These are phyloP conservation scores for Crotalus horridus DNA, from an alignment of 2,113 vertebrate genomes.

Conservation along the genomic window DNA sequence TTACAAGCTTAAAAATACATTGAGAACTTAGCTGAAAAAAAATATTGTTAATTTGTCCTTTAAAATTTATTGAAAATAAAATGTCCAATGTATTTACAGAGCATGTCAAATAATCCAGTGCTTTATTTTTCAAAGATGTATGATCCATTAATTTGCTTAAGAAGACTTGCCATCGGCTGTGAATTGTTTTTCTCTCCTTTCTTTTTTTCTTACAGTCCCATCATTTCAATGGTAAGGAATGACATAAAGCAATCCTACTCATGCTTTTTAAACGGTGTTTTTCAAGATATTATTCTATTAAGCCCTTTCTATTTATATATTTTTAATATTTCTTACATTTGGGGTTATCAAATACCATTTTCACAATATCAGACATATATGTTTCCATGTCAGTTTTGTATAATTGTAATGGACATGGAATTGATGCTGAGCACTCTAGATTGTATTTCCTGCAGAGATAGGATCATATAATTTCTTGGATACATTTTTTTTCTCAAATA, in stretches of 20 bases:
- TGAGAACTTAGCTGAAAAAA: constrained; percentile 60
- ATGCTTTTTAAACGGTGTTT: constrained; percentile 42
- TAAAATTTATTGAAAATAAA: constrained; percentile 78
- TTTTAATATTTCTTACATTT: constrained; percentile 32
- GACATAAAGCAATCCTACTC: constrained; percentile 53
- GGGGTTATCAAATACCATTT: constrained; percentile 25
- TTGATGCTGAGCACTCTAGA: constrained; percentile 17
- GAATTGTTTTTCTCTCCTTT: constrained; percentile 54
- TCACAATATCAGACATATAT: constrained; percentile 5
- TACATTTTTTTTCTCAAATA: constrained; percentile 41
- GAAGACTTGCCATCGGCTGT: constrained; percentile 77
- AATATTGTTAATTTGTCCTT: constrained; percentile 77
- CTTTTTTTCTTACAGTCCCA: constrained; percentile 12
- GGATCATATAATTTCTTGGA: constrained; percentile 21
- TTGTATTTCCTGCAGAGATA: constrained; percentile 16
- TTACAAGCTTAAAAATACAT: constrained; percentile 68
- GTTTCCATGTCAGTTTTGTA: constrained; percentile 17
- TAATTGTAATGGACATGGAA: background rate
- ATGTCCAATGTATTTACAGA: constrained; percentile 73
- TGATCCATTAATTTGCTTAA: constrained; percentile 71
- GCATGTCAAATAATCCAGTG: constrained; percentile 71
- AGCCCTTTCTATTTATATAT: constrained; percentile 44
- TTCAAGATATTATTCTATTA: constrained; percentile 34
- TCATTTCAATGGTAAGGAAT: constrained; percentile 53
- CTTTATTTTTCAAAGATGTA: constrained; percentile 64